Percentiles rank a stretch among this genome's conserved stretches.
phyloP scores from a whole-genome alignment of 2,888 invertebrate species.

The Cinara cedri region DNA sequence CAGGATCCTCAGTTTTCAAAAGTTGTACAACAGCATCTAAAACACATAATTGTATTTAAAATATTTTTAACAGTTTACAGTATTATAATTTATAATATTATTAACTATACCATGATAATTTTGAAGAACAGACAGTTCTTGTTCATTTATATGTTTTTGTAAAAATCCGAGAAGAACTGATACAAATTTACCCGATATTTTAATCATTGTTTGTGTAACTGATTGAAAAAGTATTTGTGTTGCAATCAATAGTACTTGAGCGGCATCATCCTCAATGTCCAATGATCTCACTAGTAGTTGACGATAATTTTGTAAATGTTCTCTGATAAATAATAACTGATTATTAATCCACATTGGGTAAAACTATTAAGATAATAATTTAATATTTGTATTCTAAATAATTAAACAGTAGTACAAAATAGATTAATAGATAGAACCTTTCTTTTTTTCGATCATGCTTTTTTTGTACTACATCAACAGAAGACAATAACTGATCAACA shows the following conservation, averaged over 20 bases:
- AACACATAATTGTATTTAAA: conserved; percentile 60
- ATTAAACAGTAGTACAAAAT: too few relatives aligned
- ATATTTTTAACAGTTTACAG: not conserved
- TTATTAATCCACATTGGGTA: not conserved
- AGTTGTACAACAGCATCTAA: conserved; percentile 72
- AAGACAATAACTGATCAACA: conserved; percentile 79
- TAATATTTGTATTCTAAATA: not conserved
- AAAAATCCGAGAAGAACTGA: conserved; percentile 78
- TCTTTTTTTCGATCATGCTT: conserved; percentile 89
- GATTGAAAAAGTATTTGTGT: conserved; percentile 80
- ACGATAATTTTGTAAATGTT: conserved; percentile 53
- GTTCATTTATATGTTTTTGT: conserved; percentile 71
- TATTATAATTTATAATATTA: not conserved
- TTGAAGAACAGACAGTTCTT: conserved; percentile 71
- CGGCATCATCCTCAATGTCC: conserved; percentile 75
- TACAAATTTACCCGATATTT: conserved; percentile 93
- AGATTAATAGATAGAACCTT: conserved; percentile 62
- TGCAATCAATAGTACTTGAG: conserved; percentile 78
- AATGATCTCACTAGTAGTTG: conserved; percentile 69
- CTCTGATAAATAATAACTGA: conserved; percentile 18
- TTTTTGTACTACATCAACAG: conserved; percentile 74
- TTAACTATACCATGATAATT: conserved; percentile 76
- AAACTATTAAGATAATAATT: not conserved
- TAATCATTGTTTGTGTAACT: conserved; percentile 80
- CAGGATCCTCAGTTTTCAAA: conserved; percentile 66